phyloP scores from a whole-genome alignment of 1,140 invertebrate species.

The Drosophila navojoa region DNA sequence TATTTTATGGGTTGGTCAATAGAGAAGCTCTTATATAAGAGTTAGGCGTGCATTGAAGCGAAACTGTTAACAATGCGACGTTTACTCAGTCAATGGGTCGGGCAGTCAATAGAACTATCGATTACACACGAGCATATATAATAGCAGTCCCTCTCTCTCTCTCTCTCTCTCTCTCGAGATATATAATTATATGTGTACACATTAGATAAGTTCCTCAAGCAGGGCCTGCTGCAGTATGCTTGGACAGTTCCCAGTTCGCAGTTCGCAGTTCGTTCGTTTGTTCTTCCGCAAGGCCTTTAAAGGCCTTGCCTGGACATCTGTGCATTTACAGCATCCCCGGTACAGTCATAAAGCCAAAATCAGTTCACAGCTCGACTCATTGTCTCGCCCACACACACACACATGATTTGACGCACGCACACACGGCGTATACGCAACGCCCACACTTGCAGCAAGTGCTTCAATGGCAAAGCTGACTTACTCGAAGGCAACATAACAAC shows the following conservation, averaged over 20 bases:
- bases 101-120: slow-evolving; percentile 43
- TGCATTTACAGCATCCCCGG: background rate
- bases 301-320: slow-evolving; percentile 7
- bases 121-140: slow-evolving; percentile 13
- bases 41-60: slow-evolving; percentile 22
- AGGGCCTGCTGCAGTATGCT: slow-evolving; percentile 51
- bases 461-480: slow-evolving; percentile 54
- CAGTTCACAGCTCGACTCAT: slow-evolving; percentile 13
- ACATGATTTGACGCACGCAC: background rate
- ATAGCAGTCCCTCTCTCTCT: background rate
- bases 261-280: background rate
- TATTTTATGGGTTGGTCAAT: background rate
- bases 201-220: slow-evolving; percentile 33
- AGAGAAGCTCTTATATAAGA: slow-evolving; percentile 25
- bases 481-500: slow-evolving; percentile 17
- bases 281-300: slow-evolving; percentile 15
- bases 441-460: slow-evolving; percentile 27
- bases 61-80: slow-evolving; percentile 29
- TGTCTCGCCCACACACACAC: slow-evolving; percentile 8
- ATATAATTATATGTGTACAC: background rate
- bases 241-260: slow-evolving; percentile 21
- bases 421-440: slow-evolving; percentile 51
- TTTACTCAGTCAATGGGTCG: slow-evolving; percentile 43
- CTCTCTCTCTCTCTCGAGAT: background rate
- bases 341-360: slow-evolving; percentile 12